Evolutionary conservation across 2,888 invertebrate genomes (phyloP).

Genomic region (Lithodes maja): DNA sequence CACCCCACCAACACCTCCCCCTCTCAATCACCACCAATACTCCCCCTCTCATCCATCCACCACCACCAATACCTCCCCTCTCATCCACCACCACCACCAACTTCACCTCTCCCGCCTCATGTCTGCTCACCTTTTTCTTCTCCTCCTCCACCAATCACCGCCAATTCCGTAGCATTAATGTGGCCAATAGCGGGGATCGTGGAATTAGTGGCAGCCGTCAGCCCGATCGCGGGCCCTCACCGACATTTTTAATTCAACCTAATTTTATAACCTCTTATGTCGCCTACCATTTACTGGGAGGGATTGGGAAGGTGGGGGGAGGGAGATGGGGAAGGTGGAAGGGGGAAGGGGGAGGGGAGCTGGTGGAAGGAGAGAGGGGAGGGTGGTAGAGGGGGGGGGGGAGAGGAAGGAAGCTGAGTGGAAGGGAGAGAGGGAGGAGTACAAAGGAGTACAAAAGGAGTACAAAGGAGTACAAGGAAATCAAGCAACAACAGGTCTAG

Average conservation of each 20-base stretch:
- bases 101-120: background rate
- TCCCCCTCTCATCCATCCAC: background rate
- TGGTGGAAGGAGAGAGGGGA: background rate
- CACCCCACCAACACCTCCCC: background rate
- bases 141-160: slow-evolving; percentile 17
- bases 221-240: slow-evolving; percentile 21
- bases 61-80: slow-evolving; percentile 17
- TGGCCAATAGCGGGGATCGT: slow-evolving; percentile 28
- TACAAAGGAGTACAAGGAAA: too few species aligned
- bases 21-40: background rate
- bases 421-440: background rate
- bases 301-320: background rate
- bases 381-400: background rate
- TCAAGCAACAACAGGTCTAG: too few species aligned
- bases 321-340: background rate
- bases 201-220: slow-evolving; percentile 39
- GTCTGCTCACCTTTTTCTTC: slow-evolving; percentile 21
- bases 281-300: slow-evolving; percentile 33
- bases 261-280: slow-evolving; percentile 44
- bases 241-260: slow-evolving; percentile 42
- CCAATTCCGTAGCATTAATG: slow-evolving; percentile 24
- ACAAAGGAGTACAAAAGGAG: too few species aligned
- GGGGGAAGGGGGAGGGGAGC: background rate
- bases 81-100: slow-evolving; percentile 9
- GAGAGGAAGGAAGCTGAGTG: background rate